These are phyloP conservation scores for Periophthalmodon schlosseri DNA, from an alignment of 2,113 vertebrate genomes.

Conservation along the genomic window DNA sequence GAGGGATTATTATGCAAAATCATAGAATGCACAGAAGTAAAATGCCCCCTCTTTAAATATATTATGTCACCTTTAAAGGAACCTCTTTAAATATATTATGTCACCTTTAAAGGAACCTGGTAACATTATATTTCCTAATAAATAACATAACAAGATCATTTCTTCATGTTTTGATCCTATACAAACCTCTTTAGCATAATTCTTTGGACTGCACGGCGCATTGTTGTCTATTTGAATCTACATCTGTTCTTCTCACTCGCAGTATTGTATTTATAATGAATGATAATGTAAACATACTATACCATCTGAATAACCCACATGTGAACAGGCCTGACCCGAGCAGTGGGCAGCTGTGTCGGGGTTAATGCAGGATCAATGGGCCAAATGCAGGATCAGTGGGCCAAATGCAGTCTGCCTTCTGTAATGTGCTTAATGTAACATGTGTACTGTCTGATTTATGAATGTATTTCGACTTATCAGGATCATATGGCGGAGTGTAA, in stretches of 20 bases:
- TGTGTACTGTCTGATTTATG: constrained; percentile 16
- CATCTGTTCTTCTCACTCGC: not conserved
- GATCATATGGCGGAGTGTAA: constrained; percentile 64
- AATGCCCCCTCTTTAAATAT: too few species aligned
- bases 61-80: too few species aligned
- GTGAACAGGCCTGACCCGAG: constrained; percentile 53
- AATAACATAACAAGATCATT: too few species aligned
- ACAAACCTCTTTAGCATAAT: too few species aligned
- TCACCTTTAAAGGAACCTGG: too few species aligned
- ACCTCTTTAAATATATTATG: too few species aligned
- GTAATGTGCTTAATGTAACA: constrained; percentile 58
- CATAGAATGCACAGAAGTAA: too few species aligned
- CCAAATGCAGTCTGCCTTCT: constrained; percentile 70
- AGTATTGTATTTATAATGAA: not conserved
- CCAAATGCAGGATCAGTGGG: constrained; percentile 77
- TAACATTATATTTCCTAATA: too few species aligned
- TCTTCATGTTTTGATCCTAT: too few species aligned
- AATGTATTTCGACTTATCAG: constrained; percentile 67
- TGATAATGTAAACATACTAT: not conserved
- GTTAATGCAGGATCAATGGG: constrained; percentile 77
- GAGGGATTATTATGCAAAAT: too few species aligned
- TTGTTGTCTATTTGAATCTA: not conserved
- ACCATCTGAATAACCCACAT: not conserved
- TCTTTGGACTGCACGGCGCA: not conserved
- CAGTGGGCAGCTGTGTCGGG: constrained; percentile 71